Evolutionary conservation across 2,888 invertebrate genomes (phyloP).

Genomic region (Lycaena phlaeas): DNA sequence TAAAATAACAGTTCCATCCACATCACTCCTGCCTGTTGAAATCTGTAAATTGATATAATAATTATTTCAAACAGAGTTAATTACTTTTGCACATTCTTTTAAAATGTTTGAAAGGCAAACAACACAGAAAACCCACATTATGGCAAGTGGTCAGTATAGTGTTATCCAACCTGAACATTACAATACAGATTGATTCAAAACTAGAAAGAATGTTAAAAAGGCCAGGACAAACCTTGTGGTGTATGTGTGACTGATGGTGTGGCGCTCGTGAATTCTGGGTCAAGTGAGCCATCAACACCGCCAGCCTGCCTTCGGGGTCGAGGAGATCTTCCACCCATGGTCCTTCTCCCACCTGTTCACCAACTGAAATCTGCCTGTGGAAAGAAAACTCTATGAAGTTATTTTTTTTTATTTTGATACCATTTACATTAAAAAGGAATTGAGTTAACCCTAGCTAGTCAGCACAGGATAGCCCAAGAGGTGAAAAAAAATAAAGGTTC

Average conservation of each 20-base stretch:
- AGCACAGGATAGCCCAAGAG: too few species aligned
- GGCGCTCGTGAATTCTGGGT: slow-evolving; percentile 35
- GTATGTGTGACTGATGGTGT: slow-evolving; percentile 29
- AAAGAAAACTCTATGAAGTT: neutral
- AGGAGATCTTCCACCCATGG: slow-evolving; percentile 56
- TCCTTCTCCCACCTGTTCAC: slow-evolving; percentile 44
- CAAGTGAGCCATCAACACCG: slow-evolving; percentile 54
- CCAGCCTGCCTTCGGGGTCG: slow-evolving; percentile 48
- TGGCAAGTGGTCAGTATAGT: too few species aligned
- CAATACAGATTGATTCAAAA: too few species aligned
- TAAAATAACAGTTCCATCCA: slow-evolving; percentile 51
- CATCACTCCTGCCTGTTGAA: slow-evolving; percentile 40
- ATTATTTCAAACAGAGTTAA: neutral
- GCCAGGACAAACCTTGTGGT: slow-evolving; percentile 57
- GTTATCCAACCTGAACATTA: too few species aligned
- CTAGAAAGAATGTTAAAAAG: too few species aligned
- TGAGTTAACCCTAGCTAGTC: too few species aligned
- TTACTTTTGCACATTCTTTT: too few species aligned
- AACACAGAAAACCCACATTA: too few species aligned
- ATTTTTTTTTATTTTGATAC: too few species aligned
- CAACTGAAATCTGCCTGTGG: slow-evolving; percentile 45
- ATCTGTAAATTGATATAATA: slow-evolving; percentile 27
- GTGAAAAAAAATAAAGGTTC: too few species aligned
- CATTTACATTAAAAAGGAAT: too few species aligned
- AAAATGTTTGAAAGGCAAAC: too few species aligned